These are phyloP conservation scores for Gnathonemus longibarbis DNA, from an alignment of 2,113 vertebrate genomes.

Conservation along the genomic window DNA sequence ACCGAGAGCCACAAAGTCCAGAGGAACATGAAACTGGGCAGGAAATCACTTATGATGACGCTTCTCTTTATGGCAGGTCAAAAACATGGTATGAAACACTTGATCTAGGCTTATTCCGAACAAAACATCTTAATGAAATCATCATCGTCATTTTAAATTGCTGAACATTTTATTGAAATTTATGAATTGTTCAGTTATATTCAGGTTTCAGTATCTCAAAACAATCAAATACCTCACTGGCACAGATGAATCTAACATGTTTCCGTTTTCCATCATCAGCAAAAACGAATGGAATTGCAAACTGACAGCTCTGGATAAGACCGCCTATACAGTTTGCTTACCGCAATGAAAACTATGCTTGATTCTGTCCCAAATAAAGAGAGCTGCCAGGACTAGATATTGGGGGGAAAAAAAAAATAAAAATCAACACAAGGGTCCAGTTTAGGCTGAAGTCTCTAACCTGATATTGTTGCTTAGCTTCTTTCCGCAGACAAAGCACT, in stretches of 20 bases:
- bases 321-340: neutral
- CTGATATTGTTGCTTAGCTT: conserved; percentile 77
- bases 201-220: neutral
- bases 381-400: neutral
- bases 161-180: neutral
- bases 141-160: neutral
- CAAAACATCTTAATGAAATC: neutral
- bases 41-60: neutral
- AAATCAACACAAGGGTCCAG: neutral
- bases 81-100: neutral
- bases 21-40: neutral
- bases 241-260: neutral
- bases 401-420: neutral
- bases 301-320: neutral
- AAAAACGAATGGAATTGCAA: neutral
- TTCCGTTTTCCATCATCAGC: neutral
- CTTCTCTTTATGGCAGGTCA: neutral
- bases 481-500: conserved; percentile 73
- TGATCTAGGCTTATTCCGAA: neutral
- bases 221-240: neutral
- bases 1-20: accelerated
- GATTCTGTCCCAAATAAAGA: too few relatives aligned
- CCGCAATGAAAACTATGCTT: neutral
- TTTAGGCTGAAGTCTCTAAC: conserved; percentile 40
- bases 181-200: neutral